A percentile compares a stretch with the other conserved stretches of the same genome.
phyloP scores from a whole-genome alignment of 1,140 invertebrate species.

The Phortica variegata region DNA sequence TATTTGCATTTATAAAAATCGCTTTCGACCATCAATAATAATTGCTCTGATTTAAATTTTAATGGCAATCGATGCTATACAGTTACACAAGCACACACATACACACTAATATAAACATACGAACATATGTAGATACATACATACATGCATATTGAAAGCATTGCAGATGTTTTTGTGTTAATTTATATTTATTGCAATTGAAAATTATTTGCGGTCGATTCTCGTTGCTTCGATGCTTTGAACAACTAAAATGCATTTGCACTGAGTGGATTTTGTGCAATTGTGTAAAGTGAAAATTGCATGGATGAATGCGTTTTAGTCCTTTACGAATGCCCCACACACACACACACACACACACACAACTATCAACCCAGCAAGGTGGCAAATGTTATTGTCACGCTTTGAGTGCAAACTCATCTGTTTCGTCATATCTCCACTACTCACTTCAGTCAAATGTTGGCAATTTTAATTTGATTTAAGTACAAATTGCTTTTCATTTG shows the following conservation, averaged over 20 bases:
- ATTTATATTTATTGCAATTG: slow-evolving; percentile 45
- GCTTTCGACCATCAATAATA: slow-evolving; percentile 47
- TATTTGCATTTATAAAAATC: slow-evolving; percentile 44
- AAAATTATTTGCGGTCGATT: slow-evolving; percentile 18
- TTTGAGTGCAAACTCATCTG: too few relatives aligned
- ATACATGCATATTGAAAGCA: slow-evolving; percentile 3
- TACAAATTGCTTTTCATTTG: slow-evolving; percentile 25
- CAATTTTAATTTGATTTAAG: slow-evolving; percentile 48
- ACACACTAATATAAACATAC: neutral
- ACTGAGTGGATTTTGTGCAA: neutral
- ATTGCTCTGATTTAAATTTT: slow-evolving; percentile 53
- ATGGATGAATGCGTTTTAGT: neutral
- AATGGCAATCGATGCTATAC: slow-evolving; percentile 48
- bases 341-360: too few relatives aligned
- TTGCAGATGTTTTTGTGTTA: slow-evolving; percentile 19
- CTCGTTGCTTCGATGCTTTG: slow-evolving; percentile 1
- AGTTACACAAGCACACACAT: slow-evolving; percentile 18
- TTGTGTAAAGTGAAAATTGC: neutral
- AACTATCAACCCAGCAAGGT: too few relatives aligned
- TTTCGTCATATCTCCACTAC: too few relatives aligned
- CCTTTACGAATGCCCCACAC: too few relatives aligned
- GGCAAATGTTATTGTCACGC: too few relatives aligned
- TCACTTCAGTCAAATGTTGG: slow-evolving; percentile 9
- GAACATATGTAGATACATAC: slow-evolving; percentile 3
- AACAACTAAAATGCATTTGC: too few relatives aligned